Evolutionary conservation across 2,797 vertebrate species (phyloP).

Genomic region (Microchirus variegatus): DNA sequence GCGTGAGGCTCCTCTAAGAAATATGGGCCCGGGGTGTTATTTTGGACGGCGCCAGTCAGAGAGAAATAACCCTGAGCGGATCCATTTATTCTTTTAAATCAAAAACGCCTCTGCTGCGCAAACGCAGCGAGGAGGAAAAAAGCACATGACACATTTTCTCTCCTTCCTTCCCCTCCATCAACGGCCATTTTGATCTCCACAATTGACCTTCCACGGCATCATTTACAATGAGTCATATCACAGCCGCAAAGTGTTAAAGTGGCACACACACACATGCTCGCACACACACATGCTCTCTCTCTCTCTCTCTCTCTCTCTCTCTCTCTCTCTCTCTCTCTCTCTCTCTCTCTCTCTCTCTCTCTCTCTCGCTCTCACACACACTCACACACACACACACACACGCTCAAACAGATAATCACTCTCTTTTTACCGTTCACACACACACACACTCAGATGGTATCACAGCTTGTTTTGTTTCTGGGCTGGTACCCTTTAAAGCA

Average conservation of each 20-base stretch:
- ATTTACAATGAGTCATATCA: slow-evolving; percentile 86
- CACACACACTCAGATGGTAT: no score
- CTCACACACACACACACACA: no score
- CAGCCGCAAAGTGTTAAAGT: slow-evolving; percentile 75
- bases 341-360: no score
- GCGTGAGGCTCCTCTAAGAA: slow-evolving; percentile 74
- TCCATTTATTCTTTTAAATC: slow-evolving; percentile 77
- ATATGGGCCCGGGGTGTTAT: slow-evolving; percentile 73
- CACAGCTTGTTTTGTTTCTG: no score
- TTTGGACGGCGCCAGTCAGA: slow-evolving; percentile 70
- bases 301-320: no score
- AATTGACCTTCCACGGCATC: slow-evolving; percentile 86
- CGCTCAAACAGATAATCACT: no score
- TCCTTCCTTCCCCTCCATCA: slow-evolving; percentile 68
- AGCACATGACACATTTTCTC: slow-evolving; percentile 69
- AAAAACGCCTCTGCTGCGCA: slow-evolving; percentile 59
- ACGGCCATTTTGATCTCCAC: slow-evolving; percentile 83
- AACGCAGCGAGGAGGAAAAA: slow-evolving; percentile 55
- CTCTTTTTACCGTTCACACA: no score
- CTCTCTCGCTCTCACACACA: no score
- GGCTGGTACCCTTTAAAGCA: no score
- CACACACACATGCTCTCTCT: no score
- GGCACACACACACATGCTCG: slow-evolving; percentile 31
- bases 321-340: no score
- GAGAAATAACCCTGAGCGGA: slow-evolving; percentile 75